Conservation (phyloP, 2,888 invertebrate species). For the Rugalucina vietnamica region DNA sequence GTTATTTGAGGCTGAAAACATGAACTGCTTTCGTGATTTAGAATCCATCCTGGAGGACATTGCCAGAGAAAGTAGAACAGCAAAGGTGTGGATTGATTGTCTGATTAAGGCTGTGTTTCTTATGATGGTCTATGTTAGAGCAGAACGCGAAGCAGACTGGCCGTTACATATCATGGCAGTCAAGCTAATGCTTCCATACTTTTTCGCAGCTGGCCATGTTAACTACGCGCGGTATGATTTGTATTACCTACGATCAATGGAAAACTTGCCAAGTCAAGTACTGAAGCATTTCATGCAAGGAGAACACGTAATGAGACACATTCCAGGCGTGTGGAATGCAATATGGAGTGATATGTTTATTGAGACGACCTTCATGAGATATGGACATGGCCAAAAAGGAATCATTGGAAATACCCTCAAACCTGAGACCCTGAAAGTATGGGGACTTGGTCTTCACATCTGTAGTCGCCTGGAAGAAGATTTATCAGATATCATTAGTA, state of each 20-base stretch:
- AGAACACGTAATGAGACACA: slow-evolving; percentile 64
- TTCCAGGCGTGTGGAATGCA: slow-evolving; percentile 65
- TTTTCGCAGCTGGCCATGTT: slow-evolving; percentile 64
- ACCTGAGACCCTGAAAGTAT: slow-evolving; percentile 53
- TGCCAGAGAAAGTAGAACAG: slow-evolving; percentile 24
- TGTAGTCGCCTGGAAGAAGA: slow-evolving; percentile 42
- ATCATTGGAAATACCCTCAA: slow-evolving; percentile 67
- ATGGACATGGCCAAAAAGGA: slow-evolving; percentile 65
- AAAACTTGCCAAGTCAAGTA: slow-evolving; percentile 45
- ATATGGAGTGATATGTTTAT: slow-evolving; percentile 71
- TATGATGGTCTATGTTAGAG: slow-evolving; percentile 59
- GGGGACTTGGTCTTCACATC: slow-evolving; percentile 62
- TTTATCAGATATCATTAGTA: slow-evolving; percentile 16
- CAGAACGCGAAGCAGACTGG: slow-evolving; percentile 64
- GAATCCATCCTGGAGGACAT: neutral
- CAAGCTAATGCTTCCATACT: slow-evolving; percentile 61
- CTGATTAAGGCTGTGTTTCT: slow-evolving; percentile 58
- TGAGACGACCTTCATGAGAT: slow-evolving; percentile 70
- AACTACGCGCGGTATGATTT: slow-evolving; percentile 65
- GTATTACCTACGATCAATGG: slow-evolving; percentile 63
- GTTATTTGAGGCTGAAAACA: neutral
- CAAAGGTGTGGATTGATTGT: slow-evolving; percentile 54
- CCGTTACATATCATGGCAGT: slow-evolving; percentile 55
- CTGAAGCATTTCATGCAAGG: slow-evolving; percentile 50
- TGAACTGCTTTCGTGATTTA: neutral